Base-by-base conservation (phyloP, 1,140 invertebrate genomes). In the Drosophila simulans region DNA sequence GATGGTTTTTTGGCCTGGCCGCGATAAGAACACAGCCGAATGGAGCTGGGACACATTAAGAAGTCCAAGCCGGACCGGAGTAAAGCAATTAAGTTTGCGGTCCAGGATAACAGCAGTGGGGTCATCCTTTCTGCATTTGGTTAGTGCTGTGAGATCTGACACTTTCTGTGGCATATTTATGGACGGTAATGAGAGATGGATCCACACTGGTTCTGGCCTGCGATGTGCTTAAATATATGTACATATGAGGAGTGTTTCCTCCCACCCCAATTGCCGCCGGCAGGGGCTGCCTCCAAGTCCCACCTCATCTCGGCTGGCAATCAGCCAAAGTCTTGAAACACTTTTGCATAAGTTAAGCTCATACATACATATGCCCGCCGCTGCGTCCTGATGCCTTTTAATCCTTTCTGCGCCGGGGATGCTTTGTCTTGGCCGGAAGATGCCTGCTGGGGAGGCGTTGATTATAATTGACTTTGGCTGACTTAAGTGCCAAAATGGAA, bases 401-500 rank as follows among this genome's bases (percentile, higher is more conserved):
- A 84, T 88, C 84, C 77, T 89, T 88, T 88, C 71, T 69, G 63
- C 68, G 56, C 48, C 39, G 37, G 35, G 27, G 35, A 49, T 48
- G 59, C 76, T 77, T 77, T 77, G 68, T 73, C 66, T 66, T 40
- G 54, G 20, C 11, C 13, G n/a, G 56, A 20, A n/a, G 52, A 45
- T 48, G 46, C 46, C 46, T 48, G 22, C 25, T 20, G 49, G 27
- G 46, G 22, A 43, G 59, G 71, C 72, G 80, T 84, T 88, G 84
- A 88, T 89, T 89, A 88, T 88, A 88, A 88, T 88, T 88, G 84
- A 88, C 84, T 88, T 88, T 88, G 76, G 80, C 84, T 84, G 84
- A 70, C 80, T 88, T 88, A 89, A 88, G 84, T 88, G 83, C 72
- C 80, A 77, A 88, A 88, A 88, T 84, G 84, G 84, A 84, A 89